Evolutionary conservation across 2,888 invertebrate species (phyloP).

Genomic region (Lasioglossum pauxillum): DNA sequence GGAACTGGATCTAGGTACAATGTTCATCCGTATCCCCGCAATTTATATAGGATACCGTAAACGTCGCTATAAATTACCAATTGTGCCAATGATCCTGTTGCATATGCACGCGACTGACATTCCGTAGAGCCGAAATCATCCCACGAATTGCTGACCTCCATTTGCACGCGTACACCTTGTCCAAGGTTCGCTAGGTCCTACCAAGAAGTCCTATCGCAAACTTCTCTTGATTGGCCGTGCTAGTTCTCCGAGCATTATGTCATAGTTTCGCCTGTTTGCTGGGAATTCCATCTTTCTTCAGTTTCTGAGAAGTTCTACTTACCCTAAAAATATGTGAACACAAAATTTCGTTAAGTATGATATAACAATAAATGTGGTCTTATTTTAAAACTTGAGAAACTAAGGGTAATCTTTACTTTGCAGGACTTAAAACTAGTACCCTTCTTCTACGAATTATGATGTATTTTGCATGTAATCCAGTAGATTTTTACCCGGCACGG

Average conservation of each 20-base stretch:
- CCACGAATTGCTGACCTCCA: slow-evolving; percentile 59
- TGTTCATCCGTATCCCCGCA: not conserved
- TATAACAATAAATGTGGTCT: too few relatives aligned
- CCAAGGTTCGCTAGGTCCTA: slow-evolving; percentile 56
- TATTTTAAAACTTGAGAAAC: too few relatives aligned
- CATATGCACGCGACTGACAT: slow-evolving; percentile 40
- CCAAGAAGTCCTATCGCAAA: slow-evolving; percentile 57
- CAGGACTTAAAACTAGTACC: too few relatives aligned
- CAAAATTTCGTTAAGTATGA: not conserved
- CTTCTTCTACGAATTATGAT: too few relatives aligned
- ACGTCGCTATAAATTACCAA: not conserved
- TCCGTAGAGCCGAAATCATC: slow-evolving; percentile 73
- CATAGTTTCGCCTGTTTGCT: slow-evolving; percentile 32
- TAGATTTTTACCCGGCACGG: too few relatives aligned
- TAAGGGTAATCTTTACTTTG: too few relatives aligned
- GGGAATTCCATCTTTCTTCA: slow-evolving; percentile 47
- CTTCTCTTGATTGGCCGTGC: slow-evolving; percentile 73
- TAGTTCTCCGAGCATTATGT: slow-evolving; percentile 42
- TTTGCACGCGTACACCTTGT: slow-evolving; percentile 43
- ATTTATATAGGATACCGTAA: slow-evolving; percentile 9
- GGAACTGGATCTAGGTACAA: too few relatives aligned
- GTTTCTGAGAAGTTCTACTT: not conserved
- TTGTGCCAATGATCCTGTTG: slow-evolving; percentile 39
- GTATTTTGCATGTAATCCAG: too few relatives aligned
- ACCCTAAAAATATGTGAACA: not conserved